Base-by-base conservation (phyloP, 2,797 vertebrate genomes). In the Acropternis orthonyx region DNA sequence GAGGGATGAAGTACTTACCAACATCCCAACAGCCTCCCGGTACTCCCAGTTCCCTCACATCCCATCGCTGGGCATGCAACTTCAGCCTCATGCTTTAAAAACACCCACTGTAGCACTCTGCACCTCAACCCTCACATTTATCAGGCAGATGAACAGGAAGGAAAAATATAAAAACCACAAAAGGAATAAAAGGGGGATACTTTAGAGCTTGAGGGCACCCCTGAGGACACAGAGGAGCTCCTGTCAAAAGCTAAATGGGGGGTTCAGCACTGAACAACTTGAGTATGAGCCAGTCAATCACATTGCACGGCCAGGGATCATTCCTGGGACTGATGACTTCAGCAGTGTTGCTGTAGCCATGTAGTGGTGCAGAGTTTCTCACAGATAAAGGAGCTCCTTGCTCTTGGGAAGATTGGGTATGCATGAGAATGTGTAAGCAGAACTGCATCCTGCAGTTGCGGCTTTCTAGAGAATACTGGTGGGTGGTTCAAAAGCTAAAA, bases 401-500 rank as follows among this genome's bases (percentile, higher is more conserved):
- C 28, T 74, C 37, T 44, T 44, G 28, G 63, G 26, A 71, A 55
- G 36, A 28, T 0, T 74, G 36, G 2, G 12, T 56, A 44, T 55
- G 41, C 3, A 3, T 54, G 22, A 43, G 34, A 6, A 22, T 43
- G 43, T 0, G 0, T 20, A 20, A 62, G 26, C 41, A 85, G 72
- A 71, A 32, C 26, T 19, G 58, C 23, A 22, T 36, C 68, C 82
- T 77, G 54, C 56, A 93, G 41, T 39, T 89, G 82, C 16, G 26
- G 43, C 46, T 87, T 95, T 62, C 69, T 63, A 71, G 27, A 91
- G 39, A 37, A 88, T 59, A 79, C 49, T 24, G 62, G 78, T 67
- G 72, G 51, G 56, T 77, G 82, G 73, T 43, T 97, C 63, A 91
- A 83, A 84, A 94, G 88, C 65, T 72, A 81, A 74, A 85, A 65